Evolutionary conservation across 2,888 invertebrate species (phyloP), one percentile per base, ranked within the genome.

Genomic region (Drosophila algonquin): DNA sequence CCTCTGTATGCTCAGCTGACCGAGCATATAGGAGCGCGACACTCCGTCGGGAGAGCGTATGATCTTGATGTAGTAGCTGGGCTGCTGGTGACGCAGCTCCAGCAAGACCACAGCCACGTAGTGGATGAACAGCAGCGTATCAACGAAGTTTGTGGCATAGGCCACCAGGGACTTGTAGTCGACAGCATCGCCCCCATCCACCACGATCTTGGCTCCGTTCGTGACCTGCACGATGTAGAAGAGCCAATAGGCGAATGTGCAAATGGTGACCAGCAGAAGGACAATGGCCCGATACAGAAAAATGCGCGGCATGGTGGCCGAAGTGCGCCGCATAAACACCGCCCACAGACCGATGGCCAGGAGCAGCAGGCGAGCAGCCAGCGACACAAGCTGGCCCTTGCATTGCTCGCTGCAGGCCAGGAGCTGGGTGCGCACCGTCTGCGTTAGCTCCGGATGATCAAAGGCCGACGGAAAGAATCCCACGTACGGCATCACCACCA

Each of bases 191-290:
- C 96, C 96, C 0, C 95, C 96, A 60, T 96, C 95, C 0, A 95
- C 95, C 8, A 96, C 94, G 61, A 96, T 96, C 92, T 96, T 95
- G 0, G 96, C 95, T 18, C 96, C 95, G 91, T 96, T 96, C 0
- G 96, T 96, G 63, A 91, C 91, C 92, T 99, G 97, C 57, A 99
- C 98, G 86, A 97, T 95, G 92, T 99, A 99, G 93, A 99, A 99
- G 18, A 99, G 93, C 99, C 99, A 99, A 93, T 98, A 99, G 5
- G 98, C 96, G 93, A 99, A 98, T 74, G 97, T 96, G 91, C 98
- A 96, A 14, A 99, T 95, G 47, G 98, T 95, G 45, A 98, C 95
- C 61, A 99, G 94, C 6, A 97, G 94, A 68, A 98, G 93, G n/a
- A 98, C 96, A 80, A 97, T 95, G 0, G 98, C 96, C 83, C 98